Base-by-base conservation (phyloP, 2,113 vertebrate genomes). In the Zeus faber region DNA sequence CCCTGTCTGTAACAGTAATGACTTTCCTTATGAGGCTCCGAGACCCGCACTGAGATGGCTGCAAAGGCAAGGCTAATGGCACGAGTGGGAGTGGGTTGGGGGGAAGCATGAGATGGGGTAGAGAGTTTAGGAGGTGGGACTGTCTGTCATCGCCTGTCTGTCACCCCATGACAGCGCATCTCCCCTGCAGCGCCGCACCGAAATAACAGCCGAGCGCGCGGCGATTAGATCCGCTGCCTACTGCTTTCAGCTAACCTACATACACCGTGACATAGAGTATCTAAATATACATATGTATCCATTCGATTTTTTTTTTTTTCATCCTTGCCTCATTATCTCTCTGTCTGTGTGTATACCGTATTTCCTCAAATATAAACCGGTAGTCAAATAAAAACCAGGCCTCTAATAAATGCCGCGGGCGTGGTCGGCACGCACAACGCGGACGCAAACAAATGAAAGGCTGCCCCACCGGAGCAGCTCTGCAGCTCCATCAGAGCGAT, bases 1-100 rank as follows among this genome's bases (percentile, higher is more conserved):
- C 57, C 47, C 77, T 78, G 68, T 80, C 78, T 83, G 78, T 76
- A 69, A 63, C 69, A 65, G 73, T 85, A 77, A 80, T 81, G 77
- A 76, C 82, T 80, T 84, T 80, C 71, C 83, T 84, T 80, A 77
- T 65, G 80, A 69, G 67, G 55, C 53, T 41, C 17, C 45, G 72
- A 35, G 76, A 75, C 67, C 60, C 62, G 70, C 54, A 62, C 11
- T 43, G 18, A 61, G 51, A 58, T 4, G 3, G 53, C 70, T 49
- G 46, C 65, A 71, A 59, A 68, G 55, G 20, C 26, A 33, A 13
- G 14, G 14, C 31, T n/a, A n/a, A n/a, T n/a, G n/a, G n/a, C 31
- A 33, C 14, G n/a, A 16, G n/a, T 16, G 39, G 14, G 11, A 52
- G 10, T 1, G 18, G 22, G 29, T 10, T 18, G 0, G 20, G 39